Evolutionary conservation across 30 jellyfish, hydroid and myxozoan species (phyloP).

Genomic region (Pseudorhiza aurosa): DNA sequence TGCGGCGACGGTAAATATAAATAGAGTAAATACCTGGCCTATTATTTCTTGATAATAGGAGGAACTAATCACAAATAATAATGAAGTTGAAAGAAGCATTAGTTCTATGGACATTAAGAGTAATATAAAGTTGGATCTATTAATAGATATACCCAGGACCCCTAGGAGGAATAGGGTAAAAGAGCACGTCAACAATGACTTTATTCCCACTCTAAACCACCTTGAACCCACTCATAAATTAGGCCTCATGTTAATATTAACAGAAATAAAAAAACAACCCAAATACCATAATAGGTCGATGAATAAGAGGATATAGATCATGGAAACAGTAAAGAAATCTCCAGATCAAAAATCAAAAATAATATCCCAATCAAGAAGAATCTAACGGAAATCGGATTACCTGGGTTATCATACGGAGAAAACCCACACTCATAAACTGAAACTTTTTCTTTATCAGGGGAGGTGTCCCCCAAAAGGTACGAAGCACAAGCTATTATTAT

Average conservation of each 20-base stretch:
- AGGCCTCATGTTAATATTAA: constrained; percentile 19
- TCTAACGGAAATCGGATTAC: constrained; percentile 44
- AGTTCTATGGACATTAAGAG: constrained; percentile 38
- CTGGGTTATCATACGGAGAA: constrained; percentile 51
- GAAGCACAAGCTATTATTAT: constrained; percentile 1
- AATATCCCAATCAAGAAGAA: constrained; percentile 42
- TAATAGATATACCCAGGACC: constrained; percentile 22
- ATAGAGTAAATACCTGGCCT: constrained; percentile 33
- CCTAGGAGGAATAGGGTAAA: constrained; percentile 18
- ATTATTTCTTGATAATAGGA: neutral
- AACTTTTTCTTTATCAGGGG: constrained; percentile 49
- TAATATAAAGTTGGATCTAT: constrained; percentile 38
- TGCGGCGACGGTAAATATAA: constrained; percentile 56
- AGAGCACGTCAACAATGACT: neutral
- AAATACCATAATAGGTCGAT: neutral
- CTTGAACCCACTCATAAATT: constrained; percentile 51
- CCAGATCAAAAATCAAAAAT: constrained; percentile 53
- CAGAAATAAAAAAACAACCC: neutral
- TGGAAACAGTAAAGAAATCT: constrained; percentile 41
- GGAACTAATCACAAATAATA: constrained; percentile 1
- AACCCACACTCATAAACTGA: constrained; percentile 66
- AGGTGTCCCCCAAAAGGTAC: neutral
- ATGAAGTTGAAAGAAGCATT: constrained; percentile 19
- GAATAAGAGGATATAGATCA: constrained; percentile 15
- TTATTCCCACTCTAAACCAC: constrained; percentile 69